Evolutionary conservation across 2,113 vertebrate species (phyloP).

Genomic region (Rhabdomys dilectus): DNA sequence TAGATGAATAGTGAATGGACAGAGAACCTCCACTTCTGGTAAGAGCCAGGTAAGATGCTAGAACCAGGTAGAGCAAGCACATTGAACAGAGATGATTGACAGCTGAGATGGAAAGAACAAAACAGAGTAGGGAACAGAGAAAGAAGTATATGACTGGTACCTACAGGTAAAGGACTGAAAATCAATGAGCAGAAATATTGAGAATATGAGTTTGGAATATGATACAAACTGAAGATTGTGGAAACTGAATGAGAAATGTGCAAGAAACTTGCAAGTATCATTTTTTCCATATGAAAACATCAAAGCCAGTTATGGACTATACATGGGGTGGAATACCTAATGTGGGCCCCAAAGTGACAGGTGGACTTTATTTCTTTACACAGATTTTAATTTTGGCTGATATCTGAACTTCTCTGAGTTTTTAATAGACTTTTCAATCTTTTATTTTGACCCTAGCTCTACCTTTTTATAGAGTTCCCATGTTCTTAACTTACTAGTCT

Average conservation of each 20-base stretch:
- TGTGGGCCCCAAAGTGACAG: not conserved
- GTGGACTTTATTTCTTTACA: not conserved
- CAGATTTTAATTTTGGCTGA: not conserved
- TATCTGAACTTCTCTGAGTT: not conserved
- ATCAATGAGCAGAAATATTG: not conserved
- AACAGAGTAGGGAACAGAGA: not conserved
- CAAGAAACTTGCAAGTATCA: not conserved
- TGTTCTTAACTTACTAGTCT: not conserved
- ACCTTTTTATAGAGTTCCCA: not conserved
- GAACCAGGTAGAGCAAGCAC: not conserved
- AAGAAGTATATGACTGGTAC: not conserved
- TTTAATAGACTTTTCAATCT: not conserved
- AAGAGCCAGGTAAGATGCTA: conserved; percentile 41
- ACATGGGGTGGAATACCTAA: no score
- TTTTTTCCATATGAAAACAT: not conserved
- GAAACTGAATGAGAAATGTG: not conserved
- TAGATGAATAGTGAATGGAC: not conserved
- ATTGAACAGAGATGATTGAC: not conserved
- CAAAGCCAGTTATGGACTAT: not conserved
- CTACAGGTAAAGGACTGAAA: not conserved
- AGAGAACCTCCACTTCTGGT: not conserved
- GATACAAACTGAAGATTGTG: not conserved
- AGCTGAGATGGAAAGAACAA: not conserved
- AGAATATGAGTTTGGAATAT: not conserved
- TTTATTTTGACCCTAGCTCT: not conserved